These are phyloP conservation scores for Trissolcus basalis DNA, from an alignment of 1,140 invertebrate genomes.

Conservation along the genomic window DNA sequence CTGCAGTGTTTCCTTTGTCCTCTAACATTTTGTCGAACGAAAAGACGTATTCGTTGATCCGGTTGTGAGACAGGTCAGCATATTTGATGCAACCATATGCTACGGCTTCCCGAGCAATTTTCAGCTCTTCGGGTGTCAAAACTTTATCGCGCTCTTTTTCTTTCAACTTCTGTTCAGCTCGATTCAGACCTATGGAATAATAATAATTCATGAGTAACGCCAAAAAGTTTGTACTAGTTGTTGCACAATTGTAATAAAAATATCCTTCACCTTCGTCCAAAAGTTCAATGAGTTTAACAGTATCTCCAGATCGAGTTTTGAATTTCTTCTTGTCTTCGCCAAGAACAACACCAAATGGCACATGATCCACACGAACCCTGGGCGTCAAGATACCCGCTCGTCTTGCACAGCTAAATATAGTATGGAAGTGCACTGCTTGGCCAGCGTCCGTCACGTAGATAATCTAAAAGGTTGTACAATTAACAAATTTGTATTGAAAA, in stretches of 20 bases:
- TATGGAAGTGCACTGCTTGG: constrained; percentile 90
- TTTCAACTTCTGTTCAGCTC: constrained; percentile 88
- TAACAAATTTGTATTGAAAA: constrained; percentile 1
- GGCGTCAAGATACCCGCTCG: constrained; percentile 82
- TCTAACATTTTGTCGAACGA: constrained; percentile 99
- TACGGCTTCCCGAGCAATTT: constrained; percentile 89
- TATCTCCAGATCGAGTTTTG: constrained; percentile 98
- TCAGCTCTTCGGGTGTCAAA: constrained; percentile 89
- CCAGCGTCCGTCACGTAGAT: constrained; percentile 98
- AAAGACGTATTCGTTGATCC: constrained; percentile 97
- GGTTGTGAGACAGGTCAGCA: constrained; percentile 95
- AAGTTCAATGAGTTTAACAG: constrained; percentile 92
- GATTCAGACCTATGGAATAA: constrained; percentile 80
- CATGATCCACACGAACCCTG: constrained; percentile 88
- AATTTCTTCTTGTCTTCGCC: constrained; percentile 99
- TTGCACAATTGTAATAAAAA: too few species aligned
- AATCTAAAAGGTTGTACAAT: constrained; percentile 73
- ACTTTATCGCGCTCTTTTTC: constrained; percentile 95
- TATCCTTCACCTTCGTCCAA: constrained; percentile 94
- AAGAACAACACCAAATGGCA: constrained; percentile 96
- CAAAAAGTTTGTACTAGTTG: too few species aligned
- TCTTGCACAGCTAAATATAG: constrained; percentile 83
- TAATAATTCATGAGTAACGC: too few species aligned
- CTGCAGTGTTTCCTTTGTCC: constrained; percentile 98
- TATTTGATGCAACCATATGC: constrained; percentile 99